Percentiles rank a stretch among this genome's conserved stretches.
phyloP scores from a whole-genome alignment of 2,113 vertebrate species.

The Pampusana beccarii region DNA sequence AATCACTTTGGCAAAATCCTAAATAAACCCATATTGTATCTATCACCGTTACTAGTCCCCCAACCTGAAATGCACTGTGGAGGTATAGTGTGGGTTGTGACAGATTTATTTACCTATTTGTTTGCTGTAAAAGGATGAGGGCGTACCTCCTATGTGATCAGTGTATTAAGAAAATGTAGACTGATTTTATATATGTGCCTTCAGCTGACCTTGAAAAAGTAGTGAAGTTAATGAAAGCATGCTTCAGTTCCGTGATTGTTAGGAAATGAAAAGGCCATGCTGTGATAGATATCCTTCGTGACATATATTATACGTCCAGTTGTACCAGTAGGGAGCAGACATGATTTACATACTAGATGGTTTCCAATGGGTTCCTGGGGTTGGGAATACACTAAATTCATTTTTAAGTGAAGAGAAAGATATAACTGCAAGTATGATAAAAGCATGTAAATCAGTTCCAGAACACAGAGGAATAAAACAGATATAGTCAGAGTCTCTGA shows the following conservation, averaged over 20 bases:
- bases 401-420: slow-evolving; percentile 25
- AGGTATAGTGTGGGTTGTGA: background rate
- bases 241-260: slow-evolving; percentile 5
- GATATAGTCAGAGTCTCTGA: background rate
- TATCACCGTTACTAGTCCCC: background rate
- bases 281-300: background rate
- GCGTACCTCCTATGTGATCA: background rate
- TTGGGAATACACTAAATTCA: background rate
- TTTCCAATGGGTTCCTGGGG: background rate
- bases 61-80: background rate
- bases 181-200: slow-evolving; percentile 1
- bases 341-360: slow-evolving; percentile 33
- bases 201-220: slow-evolving; percentile 45
- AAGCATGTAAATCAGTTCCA: background rate
- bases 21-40: background rate
- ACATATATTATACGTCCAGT: slow-evolving; percentile 48
- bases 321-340: slow-evolving; percentile 28
- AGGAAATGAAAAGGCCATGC: slow-evolving; percentile 46
- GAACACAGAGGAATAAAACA: background rate
- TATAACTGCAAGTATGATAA: background rate
- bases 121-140: background rate
- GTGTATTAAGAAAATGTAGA: background rate
- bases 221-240: slow-evolving; percentile 25
- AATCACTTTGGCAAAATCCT: background rate
- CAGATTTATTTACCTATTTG: slow-evolving; percentile 32